Evolutionary conservation across 2,888 invertebrate genomes (phyloP), one percentile per base, ranked within the genome.

Genomic region (Sinopyrophorus schimmeli): DNA sequence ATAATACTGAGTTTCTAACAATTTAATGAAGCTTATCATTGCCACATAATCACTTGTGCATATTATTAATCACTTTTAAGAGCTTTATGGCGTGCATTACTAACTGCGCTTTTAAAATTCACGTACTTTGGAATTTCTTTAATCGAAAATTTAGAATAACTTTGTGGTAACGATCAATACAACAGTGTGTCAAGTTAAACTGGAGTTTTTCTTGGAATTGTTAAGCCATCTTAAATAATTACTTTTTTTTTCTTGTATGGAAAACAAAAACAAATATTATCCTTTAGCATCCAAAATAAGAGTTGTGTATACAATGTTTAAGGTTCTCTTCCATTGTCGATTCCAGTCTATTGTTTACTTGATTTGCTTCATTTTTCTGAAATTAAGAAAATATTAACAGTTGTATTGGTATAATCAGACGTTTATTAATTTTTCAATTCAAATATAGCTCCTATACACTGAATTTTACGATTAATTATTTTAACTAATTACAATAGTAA

Each of bases 31-130:
- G 38, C 38, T 42, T 37, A 23, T 43, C 43, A 49, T 16, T 48
- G 48, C 41, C 34, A 42, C 23, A 20, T 49, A 42, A 49, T 38
- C 49, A 43, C 42, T 49, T 42, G 49, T 49, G 49, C 49, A 48
- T 47, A 28, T 47, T 39, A 49, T 43, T 41, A 42, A 49, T 28
- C 42, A 37, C 37, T 26, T 40, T 42, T 38, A 35, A 35, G 38
- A 42, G 37, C 37, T 42, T 37, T 18, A 30, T 49, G 42, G 49
- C 27, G 43, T 49, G 39, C 49, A 48, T n/a, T 18, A 34, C 27
- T 35, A 48, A 41, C 35, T 12, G 37, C 37, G 30, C 42, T 38
- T 43, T 42, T 24, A 43, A 34, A 31, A 35, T 37, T 35, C 37
- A 31, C 42, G 41, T 47, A 27, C 30, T 37, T 44, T 5, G 7